These are phyloP conservation scores for Lymantria dispar DNA, from an alignment of 2,888 invertebrate genomes.

Conservation along the genomic window DNA sequence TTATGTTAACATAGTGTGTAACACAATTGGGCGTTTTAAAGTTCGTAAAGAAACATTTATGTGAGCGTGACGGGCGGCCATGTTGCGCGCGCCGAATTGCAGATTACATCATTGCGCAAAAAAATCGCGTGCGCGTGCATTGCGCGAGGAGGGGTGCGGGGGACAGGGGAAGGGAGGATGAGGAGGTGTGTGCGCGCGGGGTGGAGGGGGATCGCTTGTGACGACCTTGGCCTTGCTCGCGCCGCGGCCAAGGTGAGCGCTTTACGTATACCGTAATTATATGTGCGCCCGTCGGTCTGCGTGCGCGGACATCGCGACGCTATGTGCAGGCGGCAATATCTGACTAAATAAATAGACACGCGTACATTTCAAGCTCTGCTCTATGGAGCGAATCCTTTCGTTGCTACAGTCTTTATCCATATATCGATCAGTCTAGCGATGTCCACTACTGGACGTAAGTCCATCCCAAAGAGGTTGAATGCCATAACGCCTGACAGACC, in stretches of 20 bases:
- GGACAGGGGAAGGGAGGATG: slow-evolving; percentile 23
- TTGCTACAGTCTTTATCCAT: too few species aligned
- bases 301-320: slow-evolving; percentile 36
- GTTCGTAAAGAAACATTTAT: slow-evolving; percentile 34
- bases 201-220: slow-evolving; percentile 23
- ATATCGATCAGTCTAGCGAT: too few species aligned
- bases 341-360: too few species aligned
- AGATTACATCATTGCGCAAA: slow-evolving; percentile 79
- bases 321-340: too few species aligned
- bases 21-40: slow-evolving; percentile 26
- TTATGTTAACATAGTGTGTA: slow-evolving; percentile 14
- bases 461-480: too few species aligned
- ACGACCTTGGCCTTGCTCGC: slow-evolving; percentile 78
- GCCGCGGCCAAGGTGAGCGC: slow-evolving; percentile 75
- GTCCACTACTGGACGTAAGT: too few species aligned
- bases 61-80: slow-evolving; percentile 51
- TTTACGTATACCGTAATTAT: slow-evolving; percentile 67
- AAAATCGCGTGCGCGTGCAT: slow-evolving; percentile 61
- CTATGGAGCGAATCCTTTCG: too few species aligned
- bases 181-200: slow-evolving; percentile 12
- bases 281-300: slow-evolving; percentile 76
- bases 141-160: slow-evolving; percentile 17
- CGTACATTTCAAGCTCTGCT: too few species aligned
- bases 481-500: too few species aligned
- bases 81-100: slow-evolving; percentile 76